Evolutionary conservation across 2,888 invertebrate species (phyloP), one percentile per base, ranked within the genome.

Genomic region (Tromatobia lineatoria): DNA sequence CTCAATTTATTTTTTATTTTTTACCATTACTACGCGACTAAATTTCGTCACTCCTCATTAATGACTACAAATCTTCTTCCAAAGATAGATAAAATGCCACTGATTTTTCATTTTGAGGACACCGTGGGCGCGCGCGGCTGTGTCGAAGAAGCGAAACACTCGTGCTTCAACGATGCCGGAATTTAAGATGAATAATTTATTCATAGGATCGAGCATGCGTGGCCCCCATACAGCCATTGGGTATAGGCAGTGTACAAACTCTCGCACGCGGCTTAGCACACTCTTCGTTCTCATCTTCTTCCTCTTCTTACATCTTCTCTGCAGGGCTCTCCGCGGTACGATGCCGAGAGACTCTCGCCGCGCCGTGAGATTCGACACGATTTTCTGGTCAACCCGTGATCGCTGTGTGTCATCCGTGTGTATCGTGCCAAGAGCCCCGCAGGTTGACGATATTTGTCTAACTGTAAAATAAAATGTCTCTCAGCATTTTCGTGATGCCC

Each of bases 121-220:
- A 83, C 69, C 64, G 13, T 34, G 59, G 34, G 38, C 64, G 64
- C 20, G 38, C 18, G 64, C n/a, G 61, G 61, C 38, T 45, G 11
- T 45, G 18, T 10, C 34, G 47, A 54, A 71, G 54, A 57, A 66
- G 47, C 64, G 50, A 15, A 75, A 75, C 64, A 67, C 57, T 82
- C 75, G 42, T 11, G 71, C 57, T 45, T 73, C 61, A 52, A 18
- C 75, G 64, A 59, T 47, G 71, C 45, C 79, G 82, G 79, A 87
- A 86, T 87, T 87, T 75, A 78, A 85, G 81, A 85, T 80, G 77
- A 82, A 87, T 86, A 87, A 87, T 86, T 87, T 87, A 87, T 87
- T 87, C 87, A 82, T 87, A 87, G 85, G 70, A 78, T 82, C 74
- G 75, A 64, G 71, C 67, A 66, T 82, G 79, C 77, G 69, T 74